Base-by-base conservation (phyloP, 2,113 vertebrate genomes). In the Zingel zingel region DNA sequence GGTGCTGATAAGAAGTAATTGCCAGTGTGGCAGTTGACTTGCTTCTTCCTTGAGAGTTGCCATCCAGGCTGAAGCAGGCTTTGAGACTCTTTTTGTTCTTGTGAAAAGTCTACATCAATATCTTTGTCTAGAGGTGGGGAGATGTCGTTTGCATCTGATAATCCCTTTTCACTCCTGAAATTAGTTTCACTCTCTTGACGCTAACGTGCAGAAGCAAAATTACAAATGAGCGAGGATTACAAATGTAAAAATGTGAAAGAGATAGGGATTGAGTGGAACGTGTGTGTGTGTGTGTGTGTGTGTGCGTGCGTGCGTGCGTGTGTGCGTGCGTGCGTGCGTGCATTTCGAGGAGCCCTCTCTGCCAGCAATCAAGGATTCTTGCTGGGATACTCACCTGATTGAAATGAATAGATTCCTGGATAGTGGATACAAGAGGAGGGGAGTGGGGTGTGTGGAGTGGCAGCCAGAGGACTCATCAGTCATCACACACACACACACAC, bases 1-100 rank as follows among this genome's bases (percentile, higher is more conserved):
- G 2, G 27, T 61, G 76, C 87, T 78, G 92, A 94, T 95, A 92
- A 93, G 91, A 73, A 86, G 76, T 94, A 94, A 94, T 92, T 93
- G 92, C 86, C 79, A 84, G 83, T 63, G 62, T 73, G 85, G 76
- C 84, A 67, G 85, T 85, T 72, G 84, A 90, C 82, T 87, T 71
- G 82, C 66, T 84, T 89, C 87, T 87, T 91, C 85, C 81, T 83
- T 76, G 83, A 92, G 92, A 90, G 88, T 89, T 84, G 72, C 66
- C 66, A 86, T 81, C 74, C 67, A 91, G 76, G 82, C 90, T 81
- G 75, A 89, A 89, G 82, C 67, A 50, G 72, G 80, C 86, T 78
- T 88, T 82, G 36, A 79, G 83, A 74, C 59, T 56, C 69, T 84
- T 88, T 91, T 91, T 93, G 85, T 92, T 89, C 76, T 63, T 43